Evolutionary conservation across 2,113 vertebrate species (phyloP).

Genomic region (Accipiter virgatus): DNA sequence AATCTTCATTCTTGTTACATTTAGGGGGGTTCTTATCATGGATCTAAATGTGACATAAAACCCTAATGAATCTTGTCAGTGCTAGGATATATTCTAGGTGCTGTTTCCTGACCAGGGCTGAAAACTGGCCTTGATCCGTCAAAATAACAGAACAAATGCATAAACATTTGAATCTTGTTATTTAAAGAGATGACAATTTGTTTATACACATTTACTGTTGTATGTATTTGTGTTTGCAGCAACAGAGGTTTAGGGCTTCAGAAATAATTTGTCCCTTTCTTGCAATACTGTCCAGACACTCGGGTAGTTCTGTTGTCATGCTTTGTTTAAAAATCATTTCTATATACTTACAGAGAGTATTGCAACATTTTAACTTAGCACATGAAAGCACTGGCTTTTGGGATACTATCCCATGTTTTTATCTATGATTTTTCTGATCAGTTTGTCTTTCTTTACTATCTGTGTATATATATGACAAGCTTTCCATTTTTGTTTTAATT

Average conservation of each 20-base stretch:
- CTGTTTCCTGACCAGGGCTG: not conserved
- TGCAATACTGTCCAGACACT: not conserved
- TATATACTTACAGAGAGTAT: not conserved
- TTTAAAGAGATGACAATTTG: not conserved
- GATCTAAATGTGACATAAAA: constrained; percentile 24
- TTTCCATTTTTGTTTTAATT: not conserved
- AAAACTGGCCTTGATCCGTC: not conserved
- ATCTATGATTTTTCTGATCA: not conserved
- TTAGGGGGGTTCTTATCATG: not conserved
- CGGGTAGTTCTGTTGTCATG: not conserved
- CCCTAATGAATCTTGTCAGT: not conserved
- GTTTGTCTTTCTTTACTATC: not conserved
- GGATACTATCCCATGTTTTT: not conserved
- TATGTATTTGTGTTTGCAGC: not conserved
- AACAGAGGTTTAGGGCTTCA: not conserved
- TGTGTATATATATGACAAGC: not conserved
- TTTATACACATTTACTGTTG: not conserved
- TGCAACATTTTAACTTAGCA: not conserved
- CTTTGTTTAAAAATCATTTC: not conserved
- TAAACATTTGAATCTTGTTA: not conserved
- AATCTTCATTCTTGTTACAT: not conserved
- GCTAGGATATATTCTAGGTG: not conserved
- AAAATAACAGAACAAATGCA: not conserved
- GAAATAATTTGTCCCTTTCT: not conserved
- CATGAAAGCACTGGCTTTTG: not conserved